Percentiles rank a stretch among this genome's conserved stretches.
Conservation (phyloP, 2,113 vertebrate genomes). For the Pseudopodoces humilis region DNA sequence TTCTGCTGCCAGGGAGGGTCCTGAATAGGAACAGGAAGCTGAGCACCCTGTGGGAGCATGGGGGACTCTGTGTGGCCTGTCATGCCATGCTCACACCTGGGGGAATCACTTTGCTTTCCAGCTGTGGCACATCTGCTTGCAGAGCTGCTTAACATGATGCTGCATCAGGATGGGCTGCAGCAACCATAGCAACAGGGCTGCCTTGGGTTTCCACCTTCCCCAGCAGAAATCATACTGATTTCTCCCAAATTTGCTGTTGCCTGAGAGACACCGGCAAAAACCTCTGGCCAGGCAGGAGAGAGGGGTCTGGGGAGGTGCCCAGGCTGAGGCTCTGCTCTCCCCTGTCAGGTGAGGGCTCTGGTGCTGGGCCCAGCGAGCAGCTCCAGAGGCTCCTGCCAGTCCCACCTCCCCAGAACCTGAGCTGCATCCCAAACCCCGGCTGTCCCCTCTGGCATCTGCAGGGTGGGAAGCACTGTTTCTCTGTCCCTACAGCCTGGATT, state of each 20-base stretch:
- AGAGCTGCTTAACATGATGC: not conserved
- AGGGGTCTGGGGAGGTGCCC: not conserved
- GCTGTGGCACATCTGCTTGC: slow-evolving; percentile 24
- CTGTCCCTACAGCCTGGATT: not conserved
- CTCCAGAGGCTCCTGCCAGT: not conserved
- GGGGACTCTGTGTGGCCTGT: not conserved
- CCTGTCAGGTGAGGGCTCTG: not conserved
- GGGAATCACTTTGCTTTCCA: not conserved
- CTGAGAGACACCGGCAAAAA: not conserved
- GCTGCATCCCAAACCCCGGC: not conserved
- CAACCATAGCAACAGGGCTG: slow-evolving; percentile 45
- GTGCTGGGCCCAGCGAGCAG: not conserved
- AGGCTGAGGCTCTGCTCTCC: not conserved
- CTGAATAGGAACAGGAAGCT: fast-evolving
- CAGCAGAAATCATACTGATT: not conserved
- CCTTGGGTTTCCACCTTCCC: not conserved
- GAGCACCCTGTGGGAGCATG: not conserved
- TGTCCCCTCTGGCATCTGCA: not conserved
- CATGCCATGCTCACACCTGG: not conserved
- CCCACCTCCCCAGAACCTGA: not conserved
- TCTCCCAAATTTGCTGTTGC: not conserved
- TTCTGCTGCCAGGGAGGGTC: not conserved
- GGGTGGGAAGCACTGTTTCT: not conserved
- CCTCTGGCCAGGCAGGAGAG: not conserved
- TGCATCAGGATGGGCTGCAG: not conserved